A percentile compares a stretch with the other conserved stretches of the same genome.
Evolutionary conservation across 2,888 invertebrate species (phyloP).

Genomic region (Celastrina argiolus): DNA sequence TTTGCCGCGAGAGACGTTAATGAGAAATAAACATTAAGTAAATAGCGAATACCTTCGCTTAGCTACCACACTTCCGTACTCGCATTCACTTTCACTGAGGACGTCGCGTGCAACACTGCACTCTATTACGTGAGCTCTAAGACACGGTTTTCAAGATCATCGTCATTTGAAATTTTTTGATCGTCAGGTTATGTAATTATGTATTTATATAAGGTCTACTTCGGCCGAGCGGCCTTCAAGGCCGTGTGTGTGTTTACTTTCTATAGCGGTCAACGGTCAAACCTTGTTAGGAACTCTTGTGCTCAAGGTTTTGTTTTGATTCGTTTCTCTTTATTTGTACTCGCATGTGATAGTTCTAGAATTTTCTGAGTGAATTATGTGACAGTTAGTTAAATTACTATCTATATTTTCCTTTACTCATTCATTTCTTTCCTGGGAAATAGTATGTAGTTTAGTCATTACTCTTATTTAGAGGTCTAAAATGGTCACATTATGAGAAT

Average conservation of each 20-base stretch:
- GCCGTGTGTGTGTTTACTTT: conserved; percentile 70
- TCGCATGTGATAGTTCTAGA: neutral
- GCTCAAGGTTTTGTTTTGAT: conserved; percentile 52
- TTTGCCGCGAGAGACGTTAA: conserved; percentile 7
- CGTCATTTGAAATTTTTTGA: conserved; percentile 41
- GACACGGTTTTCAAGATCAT: conserved; percentile 39
- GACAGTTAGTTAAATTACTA: neutral
- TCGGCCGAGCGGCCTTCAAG: conserved; percentile 56
- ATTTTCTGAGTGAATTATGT: neutral
- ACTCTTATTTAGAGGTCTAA: no score
- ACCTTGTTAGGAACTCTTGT: conserved; percentile 17
- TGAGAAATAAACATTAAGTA: conserved; percentile 32
- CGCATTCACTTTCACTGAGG: conserved; percentile 66
- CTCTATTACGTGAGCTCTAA: conserved; percentile 43
- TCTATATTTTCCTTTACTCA: neutral
- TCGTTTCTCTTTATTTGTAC: neutral
- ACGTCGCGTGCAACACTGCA: conserved; percentile 36
- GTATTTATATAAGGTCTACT: conserved; percentile 33
- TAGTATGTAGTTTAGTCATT: no score
- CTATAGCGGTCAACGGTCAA: conserved; percentile 64
- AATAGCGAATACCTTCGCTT: conserved; percentile 57
- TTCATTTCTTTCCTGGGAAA: no score
- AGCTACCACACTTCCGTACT: conserved; percentile 66
- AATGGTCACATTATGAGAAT: no score
- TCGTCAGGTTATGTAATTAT: conserved; percentile 40